Conservation (phyloP, 1,140 invertebrate genomes). For the Platorchestia sp. region DNA sequence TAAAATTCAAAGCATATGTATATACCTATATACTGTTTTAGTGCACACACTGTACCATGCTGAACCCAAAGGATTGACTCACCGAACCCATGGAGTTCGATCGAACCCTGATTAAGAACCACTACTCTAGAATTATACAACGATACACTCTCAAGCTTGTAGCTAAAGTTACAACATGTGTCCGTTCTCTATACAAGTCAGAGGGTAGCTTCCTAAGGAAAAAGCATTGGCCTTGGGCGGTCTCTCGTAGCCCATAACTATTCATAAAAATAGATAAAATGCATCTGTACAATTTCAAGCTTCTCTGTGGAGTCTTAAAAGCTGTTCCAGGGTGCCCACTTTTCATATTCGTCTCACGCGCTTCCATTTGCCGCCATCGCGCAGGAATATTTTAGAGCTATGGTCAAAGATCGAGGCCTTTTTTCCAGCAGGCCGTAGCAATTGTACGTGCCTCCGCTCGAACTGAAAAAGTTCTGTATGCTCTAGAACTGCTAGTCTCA, state of each 20-base stretch:
- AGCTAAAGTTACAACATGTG: not conserved
- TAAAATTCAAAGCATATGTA: too few relatives aligned
- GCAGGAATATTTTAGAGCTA: not conserved
- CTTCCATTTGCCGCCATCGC: not conserved
- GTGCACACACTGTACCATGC: too few relatives aligned
- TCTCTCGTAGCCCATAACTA: not conserved
- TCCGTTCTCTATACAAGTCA: not conserved
- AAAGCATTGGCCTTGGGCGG: not conserved
- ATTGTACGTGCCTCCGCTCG: not conserved
- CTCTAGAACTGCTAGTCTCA: not conserved
- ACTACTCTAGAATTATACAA: not conserved
- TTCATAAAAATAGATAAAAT: not conserved
- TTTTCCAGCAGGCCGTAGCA: not conserved
- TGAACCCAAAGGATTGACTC: too few relatives aligned
- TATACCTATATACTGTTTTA: too few relatives aligned
- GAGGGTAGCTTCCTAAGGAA: not conserved
- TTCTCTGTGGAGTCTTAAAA: not conserved
- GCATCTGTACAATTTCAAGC: not conserved
- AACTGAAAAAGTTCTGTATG: not conserved
- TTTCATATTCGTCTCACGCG: not conserved
- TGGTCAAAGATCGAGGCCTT: not conserved
- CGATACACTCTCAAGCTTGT: not conserved
- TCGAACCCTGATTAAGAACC: too few relatives aligned
- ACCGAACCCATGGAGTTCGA: too few relatives aligned
- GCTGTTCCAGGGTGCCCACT: not conserved